Evolutionary conservation across 2,113 vertebrate genomes (phyloP).

Genomic region (Carollia perspicillata): DNA sequence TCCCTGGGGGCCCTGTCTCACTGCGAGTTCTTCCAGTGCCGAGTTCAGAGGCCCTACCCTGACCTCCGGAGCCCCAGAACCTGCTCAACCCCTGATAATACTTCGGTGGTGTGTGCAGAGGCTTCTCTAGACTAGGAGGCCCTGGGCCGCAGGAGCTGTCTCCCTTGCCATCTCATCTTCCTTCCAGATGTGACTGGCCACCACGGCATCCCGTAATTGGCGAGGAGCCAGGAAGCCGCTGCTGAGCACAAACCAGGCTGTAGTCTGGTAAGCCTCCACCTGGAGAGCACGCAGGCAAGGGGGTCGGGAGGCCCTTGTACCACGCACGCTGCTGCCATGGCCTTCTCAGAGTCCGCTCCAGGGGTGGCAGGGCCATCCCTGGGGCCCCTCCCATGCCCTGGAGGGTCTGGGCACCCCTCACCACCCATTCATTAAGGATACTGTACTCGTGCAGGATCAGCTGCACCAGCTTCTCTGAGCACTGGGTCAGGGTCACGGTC

Average conservation of each 20-base stretch:
- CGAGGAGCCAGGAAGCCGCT: neutral
- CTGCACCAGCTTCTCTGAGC: constrained; percentile 97
- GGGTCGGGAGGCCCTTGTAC: accelerated
- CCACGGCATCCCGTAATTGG: neutral
- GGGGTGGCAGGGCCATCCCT: accelerated
- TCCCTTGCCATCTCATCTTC: neutral
- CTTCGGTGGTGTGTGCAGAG: neutral
- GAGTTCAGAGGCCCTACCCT: neutral
- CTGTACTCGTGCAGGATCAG: constrained; percentile 98
- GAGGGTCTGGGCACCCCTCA: accelerated
- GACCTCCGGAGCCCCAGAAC: too few species aligned
- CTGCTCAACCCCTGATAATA: accelerated
- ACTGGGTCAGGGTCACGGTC: constrained; percentile 93
- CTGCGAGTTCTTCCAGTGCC: neutral
- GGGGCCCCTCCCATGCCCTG: too few species aligned
- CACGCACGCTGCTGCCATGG: neutral
- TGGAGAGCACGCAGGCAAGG: accelerated
- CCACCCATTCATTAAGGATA: constrained; percentile 86
- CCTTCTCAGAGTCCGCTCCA: neutral
- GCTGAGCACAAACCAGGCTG: neutral
- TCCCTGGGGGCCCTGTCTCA: neutral
- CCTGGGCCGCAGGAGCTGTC: neutral
- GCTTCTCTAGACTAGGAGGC: neutral
- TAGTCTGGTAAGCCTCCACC: too few species aligned
- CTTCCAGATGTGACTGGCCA: neutral